Evolutionary conservation across 2,797 vertebrate species (phyloP).

Genomic region (Onychomys leucogaster): DNA sequence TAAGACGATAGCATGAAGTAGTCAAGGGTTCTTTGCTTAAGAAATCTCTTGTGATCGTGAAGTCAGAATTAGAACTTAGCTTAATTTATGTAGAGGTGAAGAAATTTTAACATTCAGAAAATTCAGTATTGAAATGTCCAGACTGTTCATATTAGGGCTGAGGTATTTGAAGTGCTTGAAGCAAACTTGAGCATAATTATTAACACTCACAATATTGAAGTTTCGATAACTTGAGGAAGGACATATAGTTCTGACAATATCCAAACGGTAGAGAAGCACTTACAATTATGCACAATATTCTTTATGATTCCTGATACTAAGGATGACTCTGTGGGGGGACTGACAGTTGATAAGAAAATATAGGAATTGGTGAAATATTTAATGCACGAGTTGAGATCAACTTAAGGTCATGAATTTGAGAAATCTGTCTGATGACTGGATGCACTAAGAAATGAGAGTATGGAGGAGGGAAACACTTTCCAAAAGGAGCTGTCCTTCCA

Average conservation of each 20-base stretch:
- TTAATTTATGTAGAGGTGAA: not conserved
- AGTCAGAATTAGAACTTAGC: not conserved
- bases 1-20: not conserved
- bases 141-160: not conserved
- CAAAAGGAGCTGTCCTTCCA: not conserved
- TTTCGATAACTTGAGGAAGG: conserved; percentile 16
- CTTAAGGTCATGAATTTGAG: not conserved
- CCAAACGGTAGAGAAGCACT: not conserved
- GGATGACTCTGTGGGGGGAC: not conserved
- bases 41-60: not conserved
- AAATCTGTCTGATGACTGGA: not conserved
- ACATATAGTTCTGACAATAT: not conserved
- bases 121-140: not conserved
- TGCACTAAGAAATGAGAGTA: not conserved
- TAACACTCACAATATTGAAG: conserved; percentile 13
- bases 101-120: not conserved
- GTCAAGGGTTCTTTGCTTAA: not conserved
- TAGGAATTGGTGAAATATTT: not conserved
- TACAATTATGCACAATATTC: not conserved
- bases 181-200: not conserved
- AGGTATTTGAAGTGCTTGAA: conserved; percentile 3
- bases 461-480: not conserved
- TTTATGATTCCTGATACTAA: not conserved
- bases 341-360: not conserved
- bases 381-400: not conserved